These are phyloP conservation scores for Scolopax mira DNA, from an alignment of 2,113 vertebrate species.

Conservation along the genomic window DNA sequence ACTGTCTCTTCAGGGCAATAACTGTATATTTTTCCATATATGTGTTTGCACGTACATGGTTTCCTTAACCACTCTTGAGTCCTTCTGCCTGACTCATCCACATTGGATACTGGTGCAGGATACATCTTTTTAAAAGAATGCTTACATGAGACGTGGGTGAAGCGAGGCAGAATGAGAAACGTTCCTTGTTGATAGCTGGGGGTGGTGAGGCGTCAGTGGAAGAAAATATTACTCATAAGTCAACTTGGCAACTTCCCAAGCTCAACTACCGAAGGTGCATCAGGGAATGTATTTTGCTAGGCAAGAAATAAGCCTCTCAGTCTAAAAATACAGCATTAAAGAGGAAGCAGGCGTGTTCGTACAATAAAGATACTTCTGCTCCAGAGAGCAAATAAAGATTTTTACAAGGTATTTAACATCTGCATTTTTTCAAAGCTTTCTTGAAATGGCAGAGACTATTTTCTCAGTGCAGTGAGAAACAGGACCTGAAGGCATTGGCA, in stretches of 20 bases:
- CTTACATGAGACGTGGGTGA: constrained; percentile 16
- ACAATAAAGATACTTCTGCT: neutral
- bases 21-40: neutral
- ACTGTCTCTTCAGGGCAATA: neutral
- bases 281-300: neutral
- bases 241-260: constrained; percentile 29
- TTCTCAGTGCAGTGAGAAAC: neutral
- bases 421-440: neutral
- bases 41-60: neutral
- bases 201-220: constrained; percentile 28
- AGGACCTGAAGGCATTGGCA: constrained; percentile 3
- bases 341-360: neutral
- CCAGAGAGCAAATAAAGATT: neutral
- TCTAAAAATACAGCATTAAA: neutral
- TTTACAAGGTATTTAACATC: neutral
- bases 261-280: constrained; percentile 20
- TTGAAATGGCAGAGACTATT: neutral
- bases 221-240: constrained; percentile 65
- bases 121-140: neutral
- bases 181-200: constrained; percentile 20
- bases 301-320: neutral
- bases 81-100: constrained; percentile 35
- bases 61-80: neutral
- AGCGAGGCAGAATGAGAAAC: neutral
- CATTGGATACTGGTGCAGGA: neutral